Evolutionary conservation across 2,888 invertebrate genomes (phyloP).

Genomic region (Lithophane ornitopus): DNA sequence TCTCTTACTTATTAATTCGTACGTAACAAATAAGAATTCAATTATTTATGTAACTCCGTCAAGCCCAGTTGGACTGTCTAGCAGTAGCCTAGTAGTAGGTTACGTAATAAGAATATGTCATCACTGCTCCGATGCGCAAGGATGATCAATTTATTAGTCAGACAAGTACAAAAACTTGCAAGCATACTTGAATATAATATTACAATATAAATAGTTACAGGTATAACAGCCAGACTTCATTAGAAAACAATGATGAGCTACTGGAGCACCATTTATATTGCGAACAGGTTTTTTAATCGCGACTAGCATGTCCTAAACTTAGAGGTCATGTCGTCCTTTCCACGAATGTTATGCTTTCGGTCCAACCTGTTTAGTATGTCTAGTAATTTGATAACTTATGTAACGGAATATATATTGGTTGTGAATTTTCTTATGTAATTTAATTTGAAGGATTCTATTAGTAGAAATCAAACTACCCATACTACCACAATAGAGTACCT

Average conservation of each 20-base stretch:
- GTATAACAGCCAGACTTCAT: slow-evolving; percentile 32
- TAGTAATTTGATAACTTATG: slow-evolving; percentile 1
- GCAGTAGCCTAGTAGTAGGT: slow-evolving; percentile 9
- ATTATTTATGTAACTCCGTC: slow-evolving; percentile 41
- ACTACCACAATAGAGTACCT: no score
- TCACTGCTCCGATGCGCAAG: slow-evolving; percentile 49
- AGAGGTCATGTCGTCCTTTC: slow-evolving; percentile 71
- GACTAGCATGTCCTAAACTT: slow-evolving; percentile 72
- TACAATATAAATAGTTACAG: slow-evolving; percentile 6
- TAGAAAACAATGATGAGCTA: slow-evolving; percentile 70
- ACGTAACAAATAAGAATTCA: slow-evolving; percentile 12
- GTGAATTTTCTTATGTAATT: neutral
- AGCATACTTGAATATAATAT: slow-evolving; percentile 15
- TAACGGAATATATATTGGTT: slow-evolving; percentile 3
- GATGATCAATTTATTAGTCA: slow-evolving; percentile 51
- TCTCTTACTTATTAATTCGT: slow-evolving; percentile 17
- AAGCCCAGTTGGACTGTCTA: slow-evolving; percentile 35
- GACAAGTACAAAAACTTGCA: slow-evolving; percentile 47
- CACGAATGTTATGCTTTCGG: slow-evolving; percentile 46
- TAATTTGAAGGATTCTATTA: slow-evolving; percentile 1
- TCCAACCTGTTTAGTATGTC: slow-evolving; percentile 33
- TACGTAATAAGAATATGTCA: slow-evolving; percentile 57
- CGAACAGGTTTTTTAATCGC: slow-evolving; percentile 81
- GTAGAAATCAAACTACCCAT: neutral
- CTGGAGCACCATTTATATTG: slow-evolving; percentile 71